These are phyloP conservation scores for Lagodon rhomboides DNA, from an alignment of 2,797 vertebrate species.

Conservation along the genomic window DNA sequence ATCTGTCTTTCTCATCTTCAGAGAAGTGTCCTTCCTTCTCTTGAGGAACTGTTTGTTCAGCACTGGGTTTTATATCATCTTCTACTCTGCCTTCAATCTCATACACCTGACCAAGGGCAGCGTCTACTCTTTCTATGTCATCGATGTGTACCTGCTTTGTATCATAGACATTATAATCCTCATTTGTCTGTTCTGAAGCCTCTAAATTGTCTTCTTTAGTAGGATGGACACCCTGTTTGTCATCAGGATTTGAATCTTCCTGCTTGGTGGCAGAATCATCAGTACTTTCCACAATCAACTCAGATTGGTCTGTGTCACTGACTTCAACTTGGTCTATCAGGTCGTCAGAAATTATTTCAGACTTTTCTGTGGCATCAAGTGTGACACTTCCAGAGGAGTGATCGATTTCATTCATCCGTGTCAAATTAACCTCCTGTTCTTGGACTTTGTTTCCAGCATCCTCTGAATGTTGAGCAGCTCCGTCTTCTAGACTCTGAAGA, in stretches of 20 bases:
- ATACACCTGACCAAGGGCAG: neutral
- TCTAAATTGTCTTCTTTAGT: too few relatives aligned
- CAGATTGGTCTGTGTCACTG: neutral
- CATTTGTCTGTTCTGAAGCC: too few relatives aligned
- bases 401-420: slow-evolving; percentile 17
- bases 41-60: slow-evolving; percentile 6
- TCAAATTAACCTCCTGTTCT: neutral
- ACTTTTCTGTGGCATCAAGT: slow-evolving; percentile 6
- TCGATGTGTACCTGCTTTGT: neutral
- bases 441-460: neutral
- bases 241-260: neutral
- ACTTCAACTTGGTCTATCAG: slow-evolving; percentile 19
- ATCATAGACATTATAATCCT: too few relatives aligned
- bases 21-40: neutral
- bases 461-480: slow-evolving; percentile 1
- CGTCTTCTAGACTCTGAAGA: neutral
- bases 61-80: neutral
- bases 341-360: slow-evolving; percentile 13
- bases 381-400: neutral
- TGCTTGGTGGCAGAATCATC: neutral
- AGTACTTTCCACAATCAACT: neutral
- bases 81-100: neutral
- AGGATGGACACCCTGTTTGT: too few relatives aligned
- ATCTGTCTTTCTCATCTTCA: neutral
- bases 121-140: neutral